Evolutionary conservation across 2,888 invertebrate species (phyloP).

Genomic region (Sesamia inferens): DNA sequence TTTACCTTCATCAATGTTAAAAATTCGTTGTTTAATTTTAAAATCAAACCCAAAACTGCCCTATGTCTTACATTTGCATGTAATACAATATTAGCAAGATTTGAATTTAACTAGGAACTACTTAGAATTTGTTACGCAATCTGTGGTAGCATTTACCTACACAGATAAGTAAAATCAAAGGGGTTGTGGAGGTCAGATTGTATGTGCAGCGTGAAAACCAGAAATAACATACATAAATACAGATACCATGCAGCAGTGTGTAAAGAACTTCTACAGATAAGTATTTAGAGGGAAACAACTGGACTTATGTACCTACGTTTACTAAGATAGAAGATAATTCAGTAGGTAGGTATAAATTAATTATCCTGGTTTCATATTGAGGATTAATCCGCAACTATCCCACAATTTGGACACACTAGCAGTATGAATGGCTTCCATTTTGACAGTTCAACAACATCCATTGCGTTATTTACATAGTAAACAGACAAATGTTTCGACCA

Average conservation of each 20-base stretch:
- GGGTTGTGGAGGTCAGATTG: conserved; percentile 31
- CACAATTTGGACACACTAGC: no score
- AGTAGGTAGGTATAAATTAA: no score
- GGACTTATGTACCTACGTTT: neutral
- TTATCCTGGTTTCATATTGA: no score
- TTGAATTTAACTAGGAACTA: neutral
- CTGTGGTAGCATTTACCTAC: conserved; percentile 18
- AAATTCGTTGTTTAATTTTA: neutral
- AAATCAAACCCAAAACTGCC: neutral
- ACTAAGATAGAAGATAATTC: no score
- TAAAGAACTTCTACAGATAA: neutral
- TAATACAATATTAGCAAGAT: neutral
- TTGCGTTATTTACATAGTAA: no score
- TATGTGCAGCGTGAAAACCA: conserved; percentile 28
- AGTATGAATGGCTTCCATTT: no score
- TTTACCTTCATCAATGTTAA: neutral
- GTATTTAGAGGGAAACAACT: neutral
- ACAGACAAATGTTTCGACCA: no score
- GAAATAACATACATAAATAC: conserved; percentile 9
- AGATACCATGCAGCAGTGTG: neutral
- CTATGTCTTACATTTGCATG: neutral
- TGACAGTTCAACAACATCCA: no score
- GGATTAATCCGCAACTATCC: no score
- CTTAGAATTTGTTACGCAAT: conserved; percentile 22
- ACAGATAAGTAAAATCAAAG: conserved; percentile 38